Percentiles rank a stretch among this genome's conserved stretches.
Evolutionary conservation across 2,888 invertebrate species (phyloP).

Genomic region (Caenorhabditis panamensis): DNA sequence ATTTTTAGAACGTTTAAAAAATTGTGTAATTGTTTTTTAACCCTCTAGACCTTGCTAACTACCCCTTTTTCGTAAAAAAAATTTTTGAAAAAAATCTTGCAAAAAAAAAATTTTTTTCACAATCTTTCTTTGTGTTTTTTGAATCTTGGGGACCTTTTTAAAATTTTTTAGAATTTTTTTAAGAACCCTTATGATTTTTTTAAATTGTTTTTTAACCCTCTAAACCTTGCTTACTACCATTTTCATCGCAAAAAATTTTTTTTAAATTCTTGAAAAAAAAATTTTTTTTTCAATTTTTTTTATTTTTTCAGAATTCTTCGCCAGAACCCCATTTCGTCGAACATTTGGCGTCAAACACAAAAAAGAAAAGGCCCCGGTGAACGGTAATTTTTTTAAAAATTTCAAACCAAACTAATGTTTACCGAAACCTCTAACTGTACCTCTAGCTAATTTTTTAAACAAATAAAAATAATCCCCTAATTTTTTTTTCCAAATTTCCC

Average conservation of each 20-base stretch:
- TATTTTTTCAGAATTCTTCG: conserved; percentile 46
- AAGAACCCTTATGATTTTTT: too few species aligned
- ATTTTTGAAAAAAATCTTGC: background rate
- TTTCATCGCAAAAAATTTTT: background rate
- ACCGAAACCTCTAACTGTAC: background rate
- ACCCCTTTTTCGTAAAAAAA: too few species aligned
- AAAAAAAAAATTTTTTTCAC: background rate
- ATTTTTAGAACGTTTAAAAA: too few species aligned
- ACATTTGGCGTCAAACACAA: conserved; percentile 51
- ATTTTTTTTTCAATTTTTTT: background rate
- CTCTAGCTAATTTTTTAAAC: background rate
- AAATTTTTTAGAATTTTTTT: too few species aligned
- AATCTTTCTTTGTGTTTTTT: conserved; percentile 1
- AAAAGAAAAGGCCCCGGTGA: conserved; percentile 7
- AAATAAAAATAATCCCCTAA: background rate
- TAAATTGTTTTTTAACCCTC: too few species aligned
- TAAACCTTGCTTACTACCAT: too few species aligned
- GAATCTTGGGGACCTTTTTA: too few species aligned
- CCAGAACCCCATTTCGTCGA: conserved; percentile 40
- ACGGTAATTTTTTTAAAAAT: conserved; percentile 28
- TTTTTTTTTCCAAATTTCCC: background rate
- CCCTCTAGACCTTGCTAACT: too few species aligned
- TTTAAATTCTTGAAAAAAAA: background rate
- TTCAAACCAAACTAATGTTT: background rate
- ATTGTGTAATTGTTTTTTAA: too few species aligned